Evolutionary conservation across 1,140 invertebrate species (phyloP).

Genomic region (Dufourea novaeangliae): DNA sequence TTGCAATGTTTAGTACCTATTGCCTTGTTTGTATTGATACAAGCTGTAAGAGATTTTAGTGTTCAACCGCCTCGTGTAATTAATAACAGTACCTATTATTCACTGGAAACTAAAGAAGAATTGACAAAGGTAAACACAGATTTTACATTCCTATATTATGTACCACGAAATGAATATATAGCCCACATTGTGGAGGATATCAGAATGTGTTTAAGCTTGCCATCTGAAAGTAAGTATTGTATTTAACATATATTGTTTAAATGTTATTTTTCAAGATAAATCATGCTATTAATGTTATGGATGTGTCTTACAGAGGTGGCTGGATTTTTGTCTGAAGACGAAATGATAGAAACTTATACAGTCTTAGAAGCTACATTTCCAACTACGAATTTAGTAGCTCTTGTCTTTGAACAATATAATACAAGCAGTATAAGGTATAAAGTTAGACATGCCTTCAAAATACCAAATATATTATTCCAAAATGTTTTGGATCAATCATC

Average conservation of each 20-base stretch:
- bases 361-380: constrained; percentile 52
- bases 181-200: constrained; percentile 62
- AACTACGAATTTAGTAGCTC: constrained; percentile 53
- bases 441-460: constrained; percentile 65
- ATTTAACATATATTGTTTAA: not conserved
- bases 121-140: constrained; percentile 51
- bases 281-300: constrained; percentile 17
- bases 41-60: constrained; percentile 70
- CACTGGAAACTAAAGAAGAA: constrained; percentile 49
- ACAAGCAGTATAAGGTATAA: constrained; percentile 70
- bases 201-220: constrained; percentile 65
- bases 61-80: constrained; percentile 56
- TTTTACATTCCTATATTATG: constrained; percentile 64
- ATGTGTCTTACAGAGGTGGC: constrained; percentile 56
- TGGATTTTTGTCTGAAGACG: constrained; percentile 71
- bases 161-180: constrained; percentile 67
- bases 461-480: constrained; percentile 70
- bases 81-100: constrained; percentile 67
- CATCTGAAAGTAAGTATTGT: constrained; percentile 62
- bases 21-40: constrained; percentile 71
- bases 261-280: not conserved
- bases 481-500: constrained; percentile 26
- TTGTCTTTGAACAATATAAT: constrained; percentile 71
- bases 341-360: constrained; percentile 69
- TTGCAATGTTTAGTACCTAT: constrained; percentile 75